Conservation (phyloP, 1,140 invertebrate species). For the Popillia japonica region DNA sequence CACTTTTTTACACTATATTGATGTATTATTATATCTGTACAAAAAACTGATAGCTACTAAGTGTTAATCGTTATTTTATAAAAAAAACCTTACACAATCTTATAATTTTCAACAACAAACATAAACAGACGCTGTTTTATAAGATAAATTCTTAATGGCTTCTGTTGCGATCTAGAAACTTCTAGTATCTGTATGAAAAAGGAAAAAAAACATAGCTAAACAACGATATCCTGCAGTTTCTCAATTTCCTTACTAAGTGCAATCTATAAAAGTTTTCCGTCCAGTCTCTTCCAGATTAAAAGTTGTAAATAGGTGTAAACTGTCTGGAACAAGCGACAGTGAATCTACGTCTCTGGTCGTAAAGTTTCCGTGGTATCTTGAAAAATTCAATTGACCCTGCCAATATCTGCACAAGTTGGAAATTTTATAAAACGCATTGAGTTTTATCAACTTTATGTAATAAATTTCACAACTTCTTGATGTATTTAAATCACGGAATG, state of each 20-base stretch:
- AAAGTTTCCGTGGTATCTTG: neutral
- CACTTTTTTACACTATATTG: too few relatives aligned
- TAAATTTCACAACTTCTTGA: too few relatives aligned
- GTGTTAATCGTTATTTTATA: too few relatives aligned
- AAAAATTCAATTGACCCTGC: neutral
- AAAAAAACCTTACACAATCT: too few relatives aligned
- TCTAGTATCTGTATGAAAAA: neutral
- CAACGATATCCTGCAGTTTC: neutral
- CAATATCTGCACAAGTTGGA: neutral
- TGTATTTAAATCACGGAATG: too few relatives aligned
- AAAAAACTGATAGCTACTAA: too few relatives aligned
- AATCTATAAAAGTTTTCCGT: neutral
- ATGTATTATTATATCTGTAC: too few relatives aligned
- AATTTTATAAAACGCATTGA: too few relatives aligned
- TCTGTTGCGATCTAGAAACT: neutral
- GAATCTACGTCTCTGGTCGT: neutral
- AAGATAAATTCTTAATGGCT: neutral
- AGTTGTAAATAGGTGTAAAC: neutral
- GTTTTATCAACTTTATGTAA: too few relatives aligned
- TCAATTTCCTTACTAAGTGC: neutral
- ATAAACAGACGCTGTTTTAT: too few relatives aligned
- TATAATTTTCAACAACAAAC: too few relatives aligned
- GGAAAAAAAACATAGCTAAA: neutral
- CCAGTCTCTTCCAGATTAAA: neutral
- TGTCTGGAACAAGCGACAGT: neutral